Conservation (phyloP, 2,888 invertebrate genomes). For the Apamea monoglypha region DNA sequence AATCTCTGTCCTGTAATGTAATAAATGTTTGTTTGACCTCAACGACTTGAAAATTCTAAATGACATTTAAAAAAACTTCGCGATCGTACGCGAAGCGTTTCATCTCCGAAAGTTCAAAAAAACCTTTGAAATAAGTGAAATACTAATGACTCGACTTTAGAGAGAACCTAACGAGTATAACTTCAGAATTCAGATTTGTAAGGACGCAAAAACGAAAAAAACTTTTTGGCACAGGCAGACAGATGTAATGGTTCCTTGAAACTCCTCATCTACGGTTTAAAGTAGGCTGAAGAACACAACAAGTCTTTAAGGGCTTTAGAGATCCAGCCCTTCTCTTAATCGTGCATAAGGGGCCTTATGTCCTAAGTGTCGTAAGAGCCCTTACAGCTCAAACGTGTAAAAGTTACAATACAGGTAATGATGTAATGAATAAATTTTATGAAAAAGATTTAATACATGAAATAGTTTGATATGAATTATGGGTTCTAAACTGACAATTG, state of each 20-base stretch:
- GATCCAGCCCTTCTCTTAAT: constrained; percentile 60
- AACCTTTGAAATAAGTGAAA: constrained; percentile 35
- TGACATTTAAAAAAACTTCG: constrained; percentile 4
- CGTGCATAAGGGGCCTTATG: constrained; percentile 61
- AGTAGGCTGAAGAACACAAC: constrained; percentile 58
- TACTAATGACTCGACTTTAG: constrained; percentile 45
- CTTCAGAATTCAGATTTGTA: constrained; percentile 32
- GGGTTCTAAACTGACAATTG: not conserved
- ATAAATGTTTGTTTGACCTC: not conserved
- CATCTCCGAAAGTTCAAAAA: constrained; percentile 36
- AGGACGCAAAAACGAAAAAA: constrained; percentile 26
- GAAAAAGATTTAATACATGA: not conserved
- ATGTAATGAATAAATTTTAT: constrained; percentile 60
- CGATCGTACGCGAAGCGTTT: not conserved
- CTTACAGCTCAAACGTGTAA: constrained; percentile 71
- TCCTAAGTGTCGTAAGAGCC: constrained; percentile 63
- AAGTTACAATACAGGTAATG: constrained; percentile 58
- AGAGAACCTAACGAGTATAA: constrained; percentile 41
- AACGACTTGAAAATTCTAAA: not conserved
- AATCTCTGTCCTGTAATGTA: too few relatives aligned
- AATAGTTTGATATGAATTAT: not conserved
- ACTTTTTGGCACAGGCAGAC: constrained; percentile 37
- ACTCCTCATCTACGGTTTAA: constrained; percentile 45
- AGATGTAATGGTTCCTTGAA: constrained; percentile 54
- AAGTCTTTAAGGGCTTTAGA: constrained; percentile 55